These are phyloP conservation scores for Columba janthina DNA, from an alignment of 2,113 vertebrate genomes.

Conservation along the genomic window DNA sequence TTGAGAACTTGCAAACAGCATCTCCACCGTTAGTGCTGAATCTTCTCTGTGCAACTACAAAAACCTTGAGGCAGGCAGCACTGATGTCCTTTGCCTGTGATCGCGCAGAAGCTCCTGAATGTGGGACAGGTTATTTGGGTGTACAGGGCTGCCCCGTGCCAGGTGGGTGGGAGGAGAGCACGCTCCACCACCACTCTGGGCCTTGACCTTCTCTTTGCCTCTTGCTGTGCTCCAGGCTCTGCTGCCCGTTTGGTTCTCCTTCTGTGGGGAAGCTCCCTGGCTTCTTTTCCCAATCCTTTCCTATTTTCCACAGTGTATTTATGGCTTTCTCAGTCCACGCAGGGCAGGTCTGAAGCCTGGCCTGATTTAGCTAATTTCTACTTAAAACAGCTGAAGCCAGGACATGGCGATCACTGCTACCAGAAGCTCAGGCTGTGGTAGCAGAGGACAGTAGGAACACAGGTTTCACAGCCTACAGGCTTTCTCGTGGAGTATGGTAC, in stretches of 20 bases:
- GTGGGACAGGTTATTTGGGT: not conserved
- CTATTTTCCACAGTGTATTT: not conserved
- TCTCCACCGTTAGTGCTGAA: not conserved
- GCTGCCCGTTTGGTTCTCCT: not conserved
- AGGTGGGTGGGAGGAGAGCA: not conserved
- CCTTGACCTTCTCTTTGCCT: not conserved
- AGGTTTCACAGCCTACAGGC: not conserved
- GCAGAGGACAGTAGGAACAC: not conserved
- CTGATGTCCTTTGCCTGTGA: accelerated
- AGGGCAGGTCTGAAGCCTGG: not conserved
- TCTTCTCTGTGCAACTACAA: not conserved
- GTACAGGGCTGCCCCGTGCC: accelerated
- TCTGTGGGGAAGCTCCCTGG: not conserved
- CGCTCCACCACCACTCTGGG: not conserved
- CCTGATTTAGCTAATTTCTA: not conserved
- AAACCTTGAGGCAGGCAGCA: not conserved
- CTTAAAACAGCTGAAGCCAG: not conserved
- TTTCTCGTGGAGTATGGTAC: not conserved
- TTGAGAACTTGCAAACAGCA: not conserved
- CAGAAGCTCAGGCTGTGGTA: not conserved
- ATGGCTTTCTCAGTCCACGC: not conserved
- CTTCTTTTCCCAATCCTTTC: not conserved
- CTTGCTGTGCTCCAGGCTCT: not conserved
- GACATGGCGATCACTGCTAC: not conserved
- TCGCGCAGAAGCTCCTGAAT: too few species aligned